Evolutionary conservation across 2,888 invertebrate species (phyloP), one percentile per base, ranked within the genome.

Genomic region (Cryptocephalus moraei): DNA sequence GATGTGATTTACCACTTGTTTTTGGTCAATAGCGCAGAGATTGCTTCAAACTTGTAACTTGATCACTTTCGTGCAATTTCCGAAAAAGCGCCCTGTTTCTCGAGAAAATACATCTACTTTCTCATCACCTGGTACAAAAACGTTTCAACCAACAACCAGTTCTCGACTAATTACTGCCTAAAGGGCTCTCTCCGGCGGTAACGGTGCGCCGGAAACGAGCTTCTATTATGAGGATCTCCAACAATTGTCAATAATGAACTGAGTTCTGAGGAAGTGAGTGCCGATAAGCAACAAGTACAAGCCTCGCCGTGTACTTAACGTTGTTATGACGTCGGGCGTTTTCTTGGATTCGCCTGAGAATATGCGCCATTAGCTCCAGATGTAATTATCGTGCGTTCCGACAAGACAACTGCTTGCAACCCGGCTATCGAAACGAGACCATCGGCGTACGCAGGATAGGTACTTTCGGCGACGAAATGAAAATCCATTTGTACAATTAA

Each of bases 101-200:
- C 6, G 22, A 22, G 22, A 22, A 22, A 22, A 22, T 22, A 22
- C 3, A 22, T 22, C 22, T 22, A 22, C 22, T 22, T 22, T 22
- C 22, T 2, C 22, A 22, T 22, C 22, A 22, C 22, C 22, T 22
- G 22, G 22, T 22, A 22, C 22, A 22, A 22, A 22, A 22, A 22
- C 22, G 22, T 22, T 6, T 22, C 6, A 22, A 4, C 22, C 22
- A 22, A 22, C 22, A 22, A 22, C 22, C 22, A 22, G 22, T 22
- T 22, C 22, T 22, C 4, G 45, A 52, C 52, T 57, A 55, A 57
- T 55, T 55, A 54, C 53, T 45, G 55, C 56, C 54, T 55, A 46
- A 52, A 57, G 55, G 55, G 51, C 49, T 22, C 22, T 22, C 22
- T 22, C 22, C 22, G 50, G 52, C 53, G 53, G 50, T 57, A 56